Base-by-base conservation (phyloP, 2,888 invertebrate species). In the Orthosia cruda region DNA sequence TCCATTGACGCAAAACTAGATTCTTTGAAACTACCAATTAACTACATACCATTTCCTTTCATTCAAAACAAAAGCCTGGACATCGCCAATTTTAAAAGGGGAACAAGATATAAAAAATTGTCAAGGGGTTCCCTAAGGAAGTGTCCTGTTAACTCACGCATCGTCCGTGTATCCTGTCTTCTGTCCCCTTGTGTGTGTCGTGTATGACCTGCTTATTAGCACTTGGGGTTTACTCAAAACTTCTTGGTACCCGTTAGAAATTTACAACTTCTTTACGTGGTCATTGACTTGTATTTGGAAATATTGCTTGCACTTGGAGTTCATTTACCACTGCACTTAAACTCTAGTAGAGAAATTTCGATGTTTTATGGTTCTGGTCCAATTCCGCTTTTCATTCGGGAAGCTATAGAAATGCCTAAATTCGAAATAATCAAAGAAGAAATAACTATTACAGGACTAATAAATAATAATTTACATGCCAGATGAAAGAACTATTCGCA, bases 81-180 rank as follows among this genome's bases (percentile, higher is more conserved):
- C 77, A 67, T 84, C 88, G 91, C 89, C 89, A 90, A 91, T 92
- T 92, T 91, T 85, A 86, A 85, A 89, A 86, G 85, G 89, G 88
- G 90, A 89, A 89, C 87, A 82, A 87, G 87, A 89, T 87, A 87
- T 83, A 91, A 91, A 90, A 90, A 89, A 89, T 64, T 90, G 91
- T 89, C 88, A 88, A 83, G 88, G 88, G 91, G 93, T 92, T 89
- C 92, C 91, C 90, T 91, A 84, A 96, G 96, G 96, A 96, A 95
- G 91, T 91, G 92, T 90, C 93, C 94, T 94, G 95, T 96, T 96
- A 96, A 94, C 91, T 92, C 91, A 93, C 92, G 94, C 96, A 95
- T 92, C 88, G 89, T 85, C 93, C 96, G 93, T 95, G 89, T 89
- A 94, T 96, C 96, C 96, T 95, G 94, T 91, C 90, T 84, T 82